Conservation (phyloP, 2,113 vertebrate genomes). For the Bujurquina vittata region DNA sequence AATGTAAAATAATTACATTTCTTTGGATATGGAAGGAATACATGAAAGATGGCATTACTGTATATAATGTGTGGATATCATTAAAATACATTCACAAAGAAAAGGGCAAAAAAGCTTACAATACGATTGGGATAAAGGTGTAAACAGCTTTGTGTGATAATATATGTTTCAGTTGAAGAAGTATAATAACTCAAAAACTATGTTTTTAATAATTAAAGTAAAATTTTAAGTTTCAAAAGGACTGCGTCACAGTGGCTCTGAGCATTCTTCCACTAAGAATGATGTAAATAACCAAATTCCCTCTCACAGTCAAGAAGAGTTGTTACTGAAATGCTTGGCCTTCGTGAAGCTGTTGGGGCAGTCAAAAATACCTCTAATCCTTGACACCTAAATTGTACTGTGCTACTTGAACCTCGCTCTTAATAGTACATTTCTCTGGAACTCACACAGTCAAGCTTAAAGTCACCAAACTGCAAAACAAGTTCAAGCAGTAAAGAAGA, state of each 20-base stretch:
- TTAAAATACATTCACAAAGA: not conserved
- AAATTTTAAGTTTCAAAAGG: not conserved
- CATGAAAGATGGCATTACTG: not conserved
- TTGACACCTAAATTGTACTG: constrained; percentile 21
- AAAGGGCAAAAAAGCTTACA: not conserved
- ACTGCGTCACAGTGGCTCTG: not conserved
- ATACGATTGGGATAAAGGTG: not conserved
- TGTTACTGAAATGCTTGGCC: not conserved
- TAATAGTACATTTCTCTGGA: constrained; percentile 3
- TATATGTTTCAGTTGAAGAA: not conserved
- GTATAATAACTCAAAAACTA: not conserved
- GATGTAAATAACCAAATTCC: not conserved
- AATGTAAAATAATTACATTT: not conserved
- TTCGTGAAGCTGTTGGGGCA: not conserved
- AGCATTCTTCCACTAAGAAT: not conserved
- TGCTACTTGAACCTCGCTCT: constrained; percentile 23
- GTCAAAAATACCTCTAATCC: constrained; percentile 39
- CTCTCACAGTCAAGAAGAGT: not conserved
- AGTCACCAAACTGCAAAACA: not conserved
- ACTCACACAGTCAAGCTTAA: constrained; percentile 19
- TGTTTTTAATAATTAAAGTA: not conserved
- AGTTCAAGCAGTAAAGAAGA: not conserved
- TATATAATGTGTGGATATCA: not conserved
- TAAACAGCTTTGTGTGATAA: not conserved
- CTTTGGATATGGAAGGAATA: not conserved